Conservation (phyloP, 2,797 vertebrate species). For the Eidolon dupreanum region DNA sequence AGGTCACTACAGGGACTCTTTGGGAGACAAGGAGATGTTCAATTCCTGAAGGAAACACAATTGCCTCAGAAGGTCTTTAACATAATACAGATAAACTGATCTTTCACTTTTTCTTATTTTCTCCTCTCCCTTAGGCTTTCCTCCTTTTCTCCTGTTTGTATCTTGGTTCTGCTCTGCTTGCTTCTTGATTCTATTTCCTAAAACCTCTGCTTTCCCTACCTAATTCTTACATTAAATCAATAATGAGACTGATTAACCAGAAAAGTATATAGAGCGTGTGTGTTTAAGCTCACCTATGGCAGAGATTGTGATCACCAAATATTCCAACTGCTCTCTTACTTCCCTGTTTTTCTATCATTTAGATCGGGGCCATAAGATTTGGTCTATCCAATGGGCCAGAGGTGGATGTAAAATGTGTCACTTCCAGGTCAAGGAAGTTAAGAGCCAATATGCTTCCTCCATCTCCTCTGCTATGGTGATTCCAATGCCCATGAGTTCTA, state of each 20-base stretch:
- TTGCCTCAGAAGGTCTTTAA: background rate
- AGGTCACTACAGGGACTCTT: background rate
- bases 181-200: constrained; percentile 21
- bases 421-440: background rate
- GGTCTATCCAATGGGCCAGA: background rate
- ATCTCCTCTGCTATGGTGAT: background rate
- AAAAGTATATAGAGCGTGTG: background rate
- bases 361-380: background rate
- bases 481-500: background rate
- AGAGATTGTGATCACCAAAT: background rate
- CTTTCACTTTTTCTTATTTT: background rate
- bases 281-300: background rate
- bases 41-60: background rate
- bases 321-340: background rate
- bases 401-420: background rate
- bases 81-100: constrained; percentile 2
- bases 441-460: background rate
- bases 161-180: constrained; percentile 36
- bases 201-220: background rate
- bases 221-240: background rate
- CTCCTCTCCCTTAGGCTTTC: background rate
- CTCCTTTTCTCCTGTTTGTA: background rate
- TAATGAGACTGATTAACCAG: background rate
- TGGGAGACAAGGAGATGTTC: constrained; percentile 16
- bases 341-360: background rate